Conservation (phyloP, 2,113 vertebrate genomes). For the Circaetus gallicus region DNA sequence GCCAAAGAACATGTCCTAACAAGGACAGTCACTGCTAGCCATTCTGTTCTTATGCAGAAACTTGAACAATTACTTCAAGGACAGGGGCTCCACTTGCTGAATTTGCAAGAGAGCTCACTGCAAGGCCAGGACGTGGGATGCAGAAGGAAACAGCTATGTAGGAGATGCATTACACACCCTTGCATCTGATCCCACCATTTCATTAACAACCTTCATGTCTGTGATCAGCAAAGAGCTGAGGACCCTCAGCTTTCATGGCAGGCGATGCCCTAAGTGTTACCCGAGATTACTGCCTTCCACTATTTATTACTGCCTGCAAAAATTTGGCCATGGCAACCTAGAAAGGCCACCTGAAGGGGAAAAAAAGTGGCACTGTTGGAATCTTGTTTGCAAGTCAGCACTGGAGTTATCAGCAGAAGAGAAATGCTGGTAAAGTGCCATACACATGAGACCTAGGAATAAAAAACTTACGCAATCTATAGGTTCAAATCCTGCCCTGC, state of each 20-base stretch:
- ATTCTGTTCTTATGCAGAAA: neutral
- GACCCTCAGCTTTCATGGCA: neutral
- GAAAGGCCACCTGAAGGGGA: neutral
- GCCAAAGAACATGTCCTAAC: neutral
- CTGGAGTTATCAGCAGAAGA: neutral
- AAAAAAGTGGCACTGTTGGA: neutral
- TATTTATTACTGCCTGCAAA: neutral
- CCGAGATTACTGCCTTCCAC: rapidly evolving
- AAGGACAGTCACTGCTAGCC: neutral
- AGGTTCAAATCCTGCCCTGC: neutral
- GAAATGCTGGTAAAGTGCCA: neutral
- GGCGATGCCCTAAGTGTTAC: neutral
- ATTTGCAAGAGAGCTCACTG: neutral
- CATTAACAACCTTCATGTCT: neutral
- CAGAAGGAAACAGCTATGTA: neutral
- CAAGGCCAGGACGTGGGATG: neutral
- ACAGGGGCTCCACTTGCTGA: neutral
- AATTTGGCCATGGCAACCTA: neutral
- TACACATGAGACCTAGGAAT: rapidly evolving
- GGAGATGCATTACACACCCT: neutral
- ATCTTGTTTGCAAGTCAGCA: neutral
- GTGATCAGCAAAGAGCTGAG: neutral
- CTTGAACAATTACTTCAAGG: neutral
- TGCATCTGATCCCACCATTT: rapidly evolving
- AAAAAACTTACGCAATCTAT: neutral